Base-by-base conservation (phyloP, 1,140 invertebrate species). In the Pantala flavescens region DNA sequence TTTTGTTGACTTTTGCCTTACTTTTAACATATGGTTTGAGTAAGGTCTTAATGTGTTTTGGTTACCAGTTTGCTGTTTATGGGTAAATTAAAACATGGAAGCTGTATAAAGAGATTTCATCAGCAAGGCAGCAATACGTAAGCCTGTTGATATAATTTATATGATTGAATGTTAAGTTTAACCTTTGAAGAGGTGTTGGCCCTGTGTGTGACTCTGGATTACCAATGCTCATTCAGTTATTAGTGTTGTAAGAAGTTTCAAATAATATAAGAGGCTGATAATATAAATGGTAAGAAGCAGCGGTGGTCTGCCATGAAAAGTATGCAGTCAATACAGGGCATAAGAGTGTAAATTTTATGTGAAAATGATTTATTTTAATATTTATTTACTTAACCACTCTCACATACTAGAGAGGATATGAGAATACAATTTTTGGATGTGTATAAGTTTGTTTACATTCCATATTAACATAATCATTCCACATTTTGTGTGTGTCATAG, bases 291-390 rank as follows among this genome's bases (percentile, higher is more conserved):
- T 16, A 19, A 63, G 12, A 63, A 3, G 14, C 12, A 7, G 16
- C 12, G n/a, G 14, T 63, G 12, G n/a, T 5, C 49, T 63, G n/a
- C 14, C 49, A 63, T 63, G 49, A 63, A 12, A 63, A 63, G 49
- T 3, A 7, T 19, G n/a, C 12, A 63, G 49, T 63, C 49, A 63
- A 63, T 63, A 63, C n/a, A 63, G n/a, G 49, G 49, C 49, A 14
- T 1, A 63, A 21, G 16, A 63, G n/a, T 63, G 49, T 63, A 63
- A 16, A 63, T 63, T 63, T 63, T 63, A 21, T 63, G n/a, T 63
- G 49, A 63, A 63, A 19, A 63, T 63, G n/a, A 19, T 63, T 63
- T 63, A 63, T 63, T 63, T 63, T 63, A 63, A 63, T 63, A 63
- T 63, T 63, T 63, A 63, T 63, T 63, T 63, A 63, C 49, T 63